Percentiles rank a stretch among this genome's conserved stretches.
These are phyloP conservation scores for Isichthys henryi DNA, from an alignment of 2,113 vertebrate genomes.

Conservation along the genomic window DNA sequence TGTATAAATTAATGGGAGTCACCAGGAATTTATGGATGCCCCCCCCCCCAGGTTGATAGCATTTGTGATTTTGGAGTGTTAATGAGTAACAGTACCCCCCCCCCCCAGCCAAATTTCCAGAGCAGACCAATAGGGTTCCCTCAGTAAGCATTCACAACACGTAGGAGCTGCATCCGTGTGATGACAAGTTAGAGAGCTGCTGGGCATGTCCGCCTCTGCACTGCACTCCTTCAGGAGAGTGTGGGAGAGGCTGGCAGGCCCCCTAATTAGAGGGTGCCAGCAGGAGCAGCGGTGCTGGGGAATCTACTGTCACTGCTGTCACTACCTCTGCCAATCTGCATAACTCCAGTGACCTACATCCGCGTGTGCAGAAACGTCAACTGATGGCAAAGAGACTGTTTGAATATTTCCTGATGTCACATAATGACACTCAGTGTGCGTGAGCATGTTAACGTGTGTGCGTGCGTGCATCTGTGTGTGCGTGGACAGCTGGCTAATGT, in stretches of 20 bases:
- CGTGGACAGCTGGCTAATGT: background rate
- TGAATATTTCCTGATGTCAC: background rate
- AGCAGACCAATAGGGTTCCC: background rate
- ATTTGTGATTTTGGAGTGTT: background rate
- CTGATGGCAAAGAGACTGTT: background rate
- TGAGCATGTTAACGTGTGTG: background rate
- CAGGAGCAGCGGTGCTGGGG: slow-evolving; percentile 23
- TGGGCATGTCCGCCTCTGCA: slow-evolving; percentile 22
- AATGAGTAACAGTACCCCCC: background rate
- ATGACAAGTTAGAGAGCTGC: slow-evolving; percentile 20
- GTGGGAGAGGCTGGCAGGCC: slow-evolving; percentile 26
- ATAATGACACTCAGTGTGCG: background rate
- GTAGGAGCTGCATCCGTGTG: slow-evolving; percentile 25
- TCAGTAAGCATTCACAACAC: slow-evolving; percentile 25
- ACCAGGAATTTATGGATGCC: no score
- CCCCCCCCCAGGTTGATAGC: background rate
- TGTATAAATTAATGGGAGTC: background rate
- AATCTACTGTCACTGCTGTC: background rate
- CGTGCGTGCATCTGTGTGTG: background rate
- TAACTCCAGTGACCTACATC: slow-evolving; percentile 53
- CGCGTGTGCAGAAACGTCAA: slow-evolving; percentile 25
- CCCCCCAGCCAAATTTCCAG: background rate
- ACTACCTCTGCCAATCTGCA: slow-evolving; percentile 27
- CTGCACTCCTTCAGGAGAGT: slow-evolving; percentile 4
- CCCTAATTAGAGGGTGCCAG: slow-evolving; percentile 36